Conservation (phyloP, 2,797 vertebrate genomes). For the Orestias chungarensis region DNA sequence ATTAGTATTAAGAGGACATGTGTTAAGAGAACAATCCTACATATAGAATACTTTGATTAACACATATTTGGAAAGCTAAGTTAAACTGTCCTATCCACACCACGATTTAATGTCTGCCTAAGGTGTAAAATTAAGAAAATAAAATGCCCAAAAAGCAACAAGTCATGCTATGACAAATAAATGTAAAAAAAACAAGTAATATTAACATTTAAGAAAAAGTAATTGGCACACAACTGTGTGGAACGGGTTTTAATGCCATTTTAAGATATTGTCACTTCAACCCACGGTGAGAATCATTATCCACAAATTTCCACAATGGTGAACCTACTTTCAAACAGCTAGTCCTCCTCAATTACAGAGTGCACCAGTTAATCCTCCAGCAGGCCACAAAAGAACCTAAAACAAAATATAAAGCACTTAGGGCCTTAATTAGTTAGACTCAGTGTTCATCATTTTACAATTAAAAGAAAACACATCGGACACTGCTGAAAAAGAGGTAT, state of each 20-base stretch:
- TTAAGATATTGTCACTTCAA: neutral
- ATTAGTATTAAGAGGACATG: neutral
- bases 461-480: no score
- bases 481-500: neutral
- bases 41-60: neutral
- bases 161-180: neutral
- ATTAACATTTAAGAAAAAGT: neutral
- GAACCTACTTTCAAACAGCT: neutral
- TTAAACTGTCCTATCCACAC: neutral
- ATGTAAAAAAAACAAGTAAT: neutral
- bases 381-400: neutral
- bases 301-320: neutral
- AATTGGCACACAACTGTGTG: neutral
- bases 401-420: neutral
- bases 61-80: neutral
- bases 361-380: neutral
- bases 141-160: neutral
- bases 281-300: neutral
- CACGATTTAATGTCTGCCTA: neutral
- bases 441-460: neutral
- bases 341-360: neutral
- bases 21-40: neutral
- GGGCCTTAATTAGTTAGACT: neutral
- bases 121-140: neutral
- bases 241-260: neutral